These are phyloP conservation scores for Acanthopagrus latus DNA, from an alignment of 2,797 vertebrate species.

Conservation along the genomic window DNA sequence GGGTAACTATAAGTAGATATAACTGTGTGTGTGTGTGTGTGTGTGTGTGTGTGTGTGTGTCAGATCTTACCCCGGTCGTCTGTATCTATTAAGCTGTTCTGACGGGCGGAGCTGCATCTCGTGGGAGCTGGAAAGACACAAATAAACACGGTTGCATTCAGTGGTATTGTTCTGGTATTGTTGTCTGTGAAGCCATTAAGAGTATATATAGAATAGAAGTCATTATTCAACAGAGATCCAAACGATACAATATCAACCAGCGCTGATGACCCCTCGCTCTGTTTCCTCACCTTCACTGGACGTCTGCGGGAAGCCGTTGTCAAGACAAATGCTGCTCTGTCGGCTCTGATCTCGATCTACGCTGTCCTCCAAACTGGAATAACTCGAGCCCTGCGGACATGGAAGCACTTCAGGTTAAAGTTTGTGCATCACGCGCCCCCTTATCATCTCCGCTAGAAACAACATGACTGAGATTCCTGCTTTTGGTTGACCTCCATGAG, in stretches of 20 bases:
- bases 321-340: conserved; percentile 11
- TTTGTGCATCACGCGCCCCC: accelerated
- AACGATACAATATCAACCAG: neutral
- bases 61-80: conserved; percentile 34
- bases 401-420: conserved; percentile 3
- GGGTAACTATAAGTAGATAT: neutral
- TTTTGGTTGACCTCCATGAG: neutral
- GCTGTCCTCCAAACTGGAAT: conserved; percentile 78
- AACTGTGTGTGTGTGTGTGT: neutral
- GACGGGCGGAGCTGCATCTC: conserved; percentile 24
- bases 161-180: too few relatives aligned
- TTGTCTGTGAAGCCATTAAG: too few relatives aligned
- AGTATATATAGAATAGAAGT: neutral
- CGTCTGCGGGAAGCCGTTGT: neutral
- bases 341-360: conserved; percentile 17
- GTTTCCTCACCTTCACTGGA: conserved; percentile 58
- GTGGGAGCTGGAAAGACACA: conserved; percentile 46
- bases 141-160: neutral
- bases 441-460: neutral
- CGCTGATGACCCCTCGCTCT: neutral
- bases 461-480: neutral
- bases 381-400: conserved; percentile 76
- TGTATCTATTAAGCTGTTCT: conserved; percentile 41
- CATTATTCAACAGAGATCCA: neutral
- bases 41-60: conserved; percentile 5